Percentiles rank a stretch among this genome's conserved stretches.
These are phyloP conservation scores for Thunnus thynnus DNA, from an alignment of 2,113 vertebrate genomes.

Conservation along the genomic window DNA sequence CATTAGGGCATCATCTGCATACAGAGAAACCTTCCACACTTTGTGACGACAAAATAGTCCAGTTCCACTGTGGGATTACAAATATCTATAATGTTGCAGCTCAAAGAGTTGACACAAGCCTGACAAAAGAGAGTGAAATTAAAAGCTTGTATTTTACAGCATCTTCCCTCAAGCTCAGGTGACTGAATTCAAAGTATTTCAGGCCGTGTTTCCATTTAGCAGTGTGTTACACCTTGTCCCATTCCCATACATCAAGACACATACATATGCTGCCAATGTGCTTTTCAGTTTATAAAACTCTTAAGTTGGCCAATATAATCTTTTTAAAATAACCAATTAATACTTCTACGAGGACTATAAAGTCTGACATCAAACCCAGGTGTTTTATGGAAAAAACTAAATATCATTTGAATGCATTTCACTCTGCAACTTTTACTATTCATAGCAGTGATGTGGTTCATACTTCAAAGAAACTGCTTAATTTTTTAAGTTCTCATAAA, in stretches of 20 bases:
- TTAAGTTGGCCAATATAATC: constrained; percentile 80
- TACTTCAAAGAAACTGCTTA: constrained; percentile 84
- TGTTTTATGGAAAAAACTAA: constrained; percentile 80
- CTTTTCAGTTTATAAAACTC: constrained; percentile 82
- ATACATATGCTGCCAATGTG: constrained; percentile 82
- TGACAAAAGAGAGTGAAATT: background rate
- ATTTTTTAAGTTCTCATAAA: constrained; percentile 84
- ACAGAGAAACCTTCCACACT: background rate
- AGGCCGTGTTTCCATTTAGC: constrained; percentile 73
- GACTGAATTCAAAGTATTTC: constrained; percentile 62
- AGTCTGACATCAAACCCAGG: constrained; percentile 82
- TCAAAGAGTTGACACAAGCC: background rate
- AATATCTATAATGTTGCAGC: background rate
- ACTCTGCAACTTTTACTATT: constrained; percentile 72
- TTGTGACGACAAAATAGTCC: background rate
- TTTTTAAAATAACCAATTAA: constrained; percentile 87
- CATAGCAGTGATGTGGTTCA: constrained; percentile 62
- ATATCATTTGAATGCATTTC: constrained; percentile 78
- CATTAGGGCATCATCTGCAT: constrained; percentile 41
- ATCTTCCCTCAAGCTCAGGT: constrained; percentile 47
- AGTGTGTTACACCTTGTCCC: constrained; percentile 64
- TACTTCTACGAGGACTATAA: constrained; percentile 84
- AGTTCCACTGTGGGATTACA: background rate
- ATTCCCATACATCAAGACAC: constrained; percentile 69
- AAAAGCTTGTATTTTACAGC: constrained; percentile 56